These are phyloP conservation scores for Burhinus oedicnemus DNA, from an alignment of 2,113 vertebrate genomes.

Conservation along the genomic window DNA sequence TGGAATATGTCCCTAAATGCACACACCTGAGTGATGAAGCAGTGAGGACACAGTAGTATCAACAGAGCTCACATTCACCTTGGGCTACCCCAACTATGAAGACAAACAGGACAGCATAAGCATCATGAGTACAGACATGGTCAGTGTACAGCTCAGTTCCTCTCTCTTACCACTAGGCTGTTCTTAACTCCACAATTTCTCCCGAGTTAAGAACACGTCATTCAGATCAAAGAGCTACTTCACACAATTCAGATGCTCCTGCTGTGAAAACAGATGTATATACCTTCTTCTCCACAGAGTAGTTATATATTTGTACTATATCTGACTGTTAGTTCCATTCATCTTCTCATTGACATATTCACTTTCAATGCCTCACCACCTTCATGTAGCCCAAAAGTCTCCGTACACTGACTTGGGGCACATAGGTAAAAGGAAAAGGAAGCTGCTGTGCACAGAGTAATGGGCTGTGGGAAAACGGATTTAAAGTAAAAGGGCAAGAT, in stretches of 20 bases:
- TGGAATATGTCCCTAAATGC: not conserved
- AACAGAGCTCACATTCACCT: not conserved
- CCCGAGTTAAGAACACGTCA: not conserved
- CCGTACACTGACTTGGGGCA: not conserved
- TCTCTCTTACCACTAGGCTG: not conserved
- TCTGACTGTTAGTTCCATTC: not conserved
- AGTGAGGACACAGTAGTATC: not conserved
- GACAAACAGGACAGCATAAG: not conserved
- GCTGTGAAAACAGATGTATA: not conserved
- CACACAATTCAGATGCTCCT: not conserved
- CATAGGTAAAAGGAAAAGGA: not conserved
- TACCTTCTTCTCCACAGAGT: not conserved
- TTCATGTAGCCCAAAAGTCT: not conserved
- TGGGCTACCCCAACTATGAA: not conserved
- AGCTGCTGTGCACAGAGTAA: not conserved
- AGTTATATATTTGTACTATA: not conserved
- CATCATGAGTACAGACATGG: not conserved
- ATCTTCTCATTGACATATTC: not conserved
- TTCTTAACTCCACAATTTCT: not conserved
- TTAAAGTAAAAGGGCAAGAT: not conserved
- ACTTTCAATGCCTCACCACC: no score
- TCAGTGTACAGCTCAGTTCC: not conserved
- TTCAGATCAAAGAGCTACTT: not conserved
- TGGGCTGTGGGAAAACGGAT: not conserved
- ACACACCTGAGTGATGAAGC: not conserved